These are phyloP conservation scores for Reticulitermes speratus DNA, from an alignment of 1,140 invertebrate genomes.

Conservation along the genomic window DNA sequence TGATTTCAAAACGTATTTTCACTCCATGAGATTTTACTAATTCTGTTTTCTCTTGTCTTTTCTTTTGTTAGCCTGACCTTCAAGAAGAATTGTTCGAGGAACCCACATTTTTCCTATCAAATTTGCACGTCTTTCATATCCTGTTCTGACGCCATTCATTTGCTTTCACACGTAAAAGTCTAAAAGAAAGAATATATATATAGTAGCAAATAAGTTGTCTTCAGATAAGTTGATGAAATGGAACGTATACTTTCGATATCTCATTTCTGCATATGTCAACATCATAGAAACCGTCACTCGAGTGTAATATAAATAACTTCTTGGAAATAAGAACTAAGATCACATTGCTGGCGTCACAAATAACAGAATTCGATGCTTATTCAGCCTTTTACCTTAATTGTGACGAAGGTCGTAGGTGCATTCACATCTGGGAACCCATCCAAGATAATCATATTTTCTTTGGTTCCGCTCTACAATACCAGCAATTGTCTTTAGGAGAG, in stretches of 20 bases:
- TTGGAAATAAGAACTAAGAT: background rate
- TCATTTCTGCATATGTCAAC: background rate
- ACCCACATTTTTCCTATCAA: background rate
- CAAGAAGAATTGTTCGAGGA: background rate
- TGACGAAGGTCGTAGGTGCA: too few relatives aligned
- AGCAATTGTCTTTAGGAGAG: too few relatives aligned
- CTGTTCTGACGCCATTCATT: background rate
- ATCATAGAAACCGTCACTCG: background rate
- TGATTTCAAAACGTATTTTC: conserved; percentile 19
- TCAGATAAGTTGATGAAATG: background rate
- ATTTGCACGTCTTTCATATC: conserved; percentile 5
- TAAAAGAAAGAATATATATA: background rate
- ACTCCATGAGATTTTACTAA: conserved; percentile 19
- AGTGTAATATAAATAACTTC: background rate
- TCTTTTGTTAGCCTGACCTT: background rate
- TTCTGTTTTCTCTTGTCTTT: conserved; percentile 4
- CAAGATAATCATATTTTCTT: too few relatives aligned
- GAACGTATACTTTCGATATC: background rate
- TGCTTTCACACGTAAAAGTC: background rate
- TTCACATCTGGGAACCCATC: too few relatives aligned
- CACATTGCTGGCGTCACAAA: background rate
- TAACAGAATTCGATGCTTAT: too few relatives aligned
- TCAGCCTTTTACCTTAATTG: too few relatives aligned
- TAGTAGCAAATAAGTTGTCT: background rate
- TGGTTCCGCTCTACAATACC: too few relatives aligned